Evolutionary conservation across 2,888 invertebrate species (phyloP).

Genomic region (Volucella bombylans): DNA sequence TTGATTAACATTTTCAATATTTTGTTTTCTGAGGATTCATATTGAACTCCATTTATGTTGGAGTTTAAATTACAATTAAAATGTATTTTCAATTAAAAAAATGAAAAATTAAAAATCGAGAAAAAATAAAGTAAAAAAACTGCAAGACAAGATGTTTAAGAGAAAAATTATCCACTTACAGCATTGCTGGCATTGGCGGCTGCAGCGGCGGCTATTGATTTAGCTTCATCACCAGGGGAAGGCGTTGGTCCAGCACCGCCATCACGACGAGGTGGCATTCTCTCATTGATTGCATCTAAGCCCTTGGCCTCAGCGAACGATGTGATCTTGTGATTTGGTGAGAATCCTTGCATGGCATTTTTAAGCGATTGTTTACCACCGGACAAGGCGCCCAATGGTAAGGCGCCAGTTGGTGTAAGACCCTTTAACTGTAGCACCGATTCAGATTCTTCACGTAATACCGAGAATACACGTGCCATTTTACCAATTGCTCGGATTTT

Average conservation of each 20-base stretch:
- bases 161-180: slow-evolving; percentile 65
- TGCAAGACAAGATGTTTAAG: slow-evolving; percentile 30
- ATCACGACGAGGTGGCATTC: slow-evolving; percentile 97
- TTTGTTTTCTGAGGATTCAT: too few relatives aligned
- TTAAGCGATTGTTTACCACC: slow-evolving; percentile 98
- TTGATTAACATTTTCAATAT: too few relatives aligned
- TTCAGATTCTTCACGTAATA: slow-evolving; percentile 99
- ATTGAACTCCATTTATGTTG: too few relatives aligned
- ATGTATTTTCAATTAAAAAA: too few relatives aligned
- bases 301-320: slow-evolving; percentile 99
- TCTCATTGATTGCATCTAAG: slow-evolving; percentile 98
- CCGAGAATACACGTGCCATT: slow-evolving; percentile 99
- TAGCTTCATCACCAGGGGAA: slow-evolving; percentile 83
- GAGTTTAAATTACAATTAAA: too few relatives aligned
- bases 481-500: slow-evolving; percentile 99
- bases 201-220: slow-evolving; percentile 69
- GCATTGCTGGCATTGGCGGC: slow-evolving; percentile 66
- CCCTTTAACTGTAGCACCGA: slow-evolving; percentile 99
- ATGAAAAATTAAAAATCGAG: too few relatives aligned
- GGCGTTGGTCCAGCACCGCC: slow-evolving; percentile 85
- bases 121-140: background rate
- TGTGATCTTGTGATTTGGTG: slow-evolving; percentile 98
- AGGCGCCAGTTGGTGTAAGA: slow-evolving; percentile 97
- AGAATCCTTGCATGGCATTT: slow-evolving; percentile 97
- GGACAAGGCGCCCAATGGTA: slow-evolving; percentile 97